Evolutionary conservation across 1,140 invertebrate genomes (phyloP), one percentile per base, ranked within the genome.

Genomic region (Zaprionus tsacasi): DNA sequence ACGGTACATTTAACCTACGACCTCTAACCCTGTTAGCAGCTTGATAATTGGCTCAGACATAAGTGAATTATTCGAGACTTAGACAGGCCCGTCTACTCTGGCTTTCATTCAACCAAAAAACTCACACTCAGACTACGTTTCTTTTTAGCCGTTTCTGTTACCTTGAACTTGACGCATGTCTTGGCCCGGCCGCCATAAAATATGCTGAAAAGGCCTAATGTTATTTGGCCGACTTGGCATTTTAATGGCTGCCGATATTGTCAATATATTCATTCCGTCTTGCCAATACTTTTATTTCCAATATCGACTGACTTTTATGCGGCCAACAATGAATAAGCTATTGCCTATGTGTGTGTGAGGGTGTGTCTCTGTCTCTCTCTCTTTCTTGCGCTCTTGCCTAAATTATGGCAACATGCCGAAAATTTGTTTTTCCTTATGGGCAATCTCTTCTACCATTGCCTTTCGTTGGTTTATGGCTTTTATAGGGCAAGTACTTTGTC

Each of bases 131-230:
- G 12, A 13, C 7, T 61, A 6, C 33, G 25, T 21, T 30, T 48
- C 33, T 63, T 66, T 36, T 11, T 52, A 30, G 27, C 33, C 12
- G 38, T 66, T 66, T 57, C 57, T 64, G 52, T 54, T 75, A 70
- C 72, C 72, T 70, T 70, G 72, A 75, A 70, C 67, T 75, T 75
- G 72, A 58, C 35, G 66, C 58, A 70, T 74, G 71, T 45, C 71
- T 74, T 57, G 58, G 66, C 35, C 33, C 15, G 59, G 54, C 45
- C 59, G 67, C 55, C 59, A 75, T 75, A 70, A 70, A 70, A 70
- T 70, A 70, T 59, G 55, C 67, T 43, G 72, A 54, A 43, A 52
- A 43, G 27, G 36, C 72, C 68, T 70, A 75, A 75, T 70, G 60
- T 30, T 54, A 58, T 68, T 67, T 58, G 65, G 65, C 55, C 56